Evolutionary conservation across 1,140 invertebrate species (phyloP), one percentile per base, ranked within the genome.

Genomic region (Hydropsyche tenuis): DNA sequence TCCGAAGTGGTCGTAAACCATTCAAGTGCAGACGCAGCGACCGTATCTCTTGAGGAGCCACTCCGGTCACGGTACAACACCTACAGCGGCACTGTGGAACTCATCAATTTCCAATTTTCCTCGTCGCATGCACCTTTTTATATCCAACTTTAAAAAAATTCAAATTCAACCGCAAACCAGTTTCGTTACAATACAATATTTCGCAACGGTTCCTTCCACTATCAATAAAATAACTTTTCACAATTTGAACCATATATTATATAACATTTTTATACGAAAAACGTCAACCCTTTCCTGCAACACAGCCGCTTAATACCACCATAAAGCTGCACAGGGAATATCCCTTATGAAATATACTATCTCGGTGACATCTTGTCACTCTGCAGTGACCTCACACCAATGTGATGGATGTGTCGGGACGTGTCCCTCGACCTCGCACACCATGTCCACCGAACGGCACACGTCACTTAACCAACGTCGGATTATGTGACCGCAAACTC

Each of bases 1-100:
- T 68, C 20, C 20, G 43, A 68, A 75, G 74, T 69, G 74, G 65
- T 73, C 74, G 74, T 75, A 75, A 75, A 75, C 63, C 56, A 72
- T 69, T 75, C 74, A 72, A 42, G 22, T 69, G 30, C 74, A 75
- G 74, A 48, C 66, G 14, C 23, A 60, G 18, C 56, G 1, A 60
- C 23, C 23, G n/a, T 60, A 27, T 37, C 48, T 69, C 68, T 51
- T 30, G 43, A 65, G 73, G 20, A 45, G 25, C 56, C 37, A 5
- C 37, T 20, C 12, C 18, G 23, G 18, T 25, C 30, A 37, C 30
- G 30, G 30, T 37, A 60, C 2, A 23, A 23, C 56, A 60, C 23
- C 56, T 37, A 37, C 30, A 11, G 9, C 23, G 7, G n/a, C 48
- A 18, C 48, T 53, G 48, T 53, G 48, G 20, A 20, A 53, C 9